These are phyloP conservation scores for Andrena haemorrhoa DNA, from an alignment of 2,888 invertebrate genomes.

Conservation along the genomic window DNA sequence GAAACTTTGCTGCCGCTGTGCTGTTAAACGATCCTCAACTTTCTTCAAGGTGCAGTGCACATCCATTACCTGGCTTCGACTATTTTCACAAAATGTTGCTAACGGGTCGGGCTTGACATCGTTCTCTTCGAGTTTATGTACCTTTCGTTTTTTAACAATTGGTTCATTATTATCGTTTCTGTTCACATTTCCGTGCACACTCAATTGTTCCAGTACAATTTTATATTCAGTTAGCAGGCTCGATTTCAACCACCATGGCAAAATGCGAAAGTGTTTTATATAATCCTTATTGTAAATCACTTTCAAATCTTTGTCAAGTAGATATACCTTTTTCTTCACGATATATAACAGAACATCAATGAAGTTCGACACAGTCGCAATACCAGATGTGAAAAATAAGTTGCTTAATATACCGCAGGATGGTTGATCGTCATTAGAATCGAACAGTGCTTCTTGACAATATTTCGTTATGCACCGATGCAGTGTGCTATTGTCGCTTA, in stretches of 20 bases:
- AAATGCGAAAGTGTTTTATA: conserved; percentile 86
- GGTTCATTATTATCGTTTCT: conserved; percentile 26
- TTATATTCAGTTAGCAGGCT: conserved; percentile 70
- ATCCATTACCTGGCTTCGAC: conserved; percentile 52
- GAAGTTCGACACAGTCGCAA: conserved; percentile 71
- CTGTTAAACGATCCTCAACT: conserved; percentile 85
- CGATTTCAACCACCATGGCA: conserved; percentile 88
- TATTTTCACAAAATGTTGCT: conserved; percentile 64
- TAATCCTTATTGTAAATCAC: conserved; percentile 87
- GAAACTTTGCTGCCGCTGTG: conserved; percentile 85
- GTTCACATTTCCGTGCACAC: conserved; percentile 10
- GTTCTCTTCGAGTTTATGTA: conserved; percentile 9
- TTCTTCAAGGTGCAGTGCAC: conserved; percentile 79
- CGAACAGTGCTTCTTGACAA: conserved; percentile 72
- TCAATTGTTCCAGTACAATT: not conserved
- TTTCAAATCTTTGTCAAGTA: conserved; percentile 70
- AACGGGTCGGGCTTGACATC: conserved; percentile 48
- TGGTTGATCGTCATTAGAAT: conserved; percentile 65
- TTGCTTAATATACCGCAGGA: conserved; percentile 75
- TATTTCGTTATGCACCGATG: conserved; percentile 74
- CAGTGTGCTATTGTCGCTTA: conserved; percentile 72
- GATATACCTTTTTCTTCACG: conserved; percentile 75
- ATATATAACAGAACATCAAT: conserved; percentile 78
- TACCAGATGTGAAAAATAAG: conserved; percentile 71
- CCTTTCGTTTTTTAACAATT: conserved; percentile 44